Percentiles rank a stretch among this genome's conserved stretches.
Evolutionary conservation across 2,113 vertebrate genomes (phyloP).

Genomic region (Sceloporus tristichus): DNA sequence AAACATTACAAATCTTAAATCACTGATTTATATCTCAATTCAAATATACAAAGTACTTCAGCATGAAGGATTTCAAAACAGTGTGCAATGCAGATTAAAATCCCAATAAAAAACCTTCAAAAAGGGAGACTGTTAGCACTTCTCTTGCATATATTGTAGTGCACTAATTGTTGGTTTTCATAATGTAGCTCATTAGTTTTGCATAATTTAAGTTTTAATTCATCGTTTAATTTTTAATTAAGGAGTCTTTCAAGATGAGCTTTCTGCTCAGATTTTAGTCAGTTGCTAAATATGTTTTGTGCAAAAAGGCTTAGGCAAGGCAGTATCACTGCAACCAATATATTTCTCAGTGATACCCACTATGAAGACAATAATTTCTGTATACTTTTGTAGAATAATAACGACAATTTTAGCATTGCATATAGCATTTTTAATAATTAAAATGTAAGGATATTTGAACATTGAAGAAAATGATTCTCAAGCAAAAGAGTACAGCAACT

Average conservation of each 20-base stretch:
- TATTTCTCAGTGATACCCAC: slow-evolving; percentile 67
- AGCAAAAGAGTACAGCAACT: slow-evolving; percentile 36
- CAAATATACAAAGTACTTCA: slow-evolving; percentile 60
- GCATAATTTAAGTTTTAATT: slow-evolving; percentile 87
- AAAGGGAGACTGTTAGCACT: slow-evolving; percentile 71
- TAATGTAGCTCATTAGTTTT: slow-evolving; percentile 83
- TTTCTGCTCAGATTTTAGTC: slow-evolving; percentile 73
- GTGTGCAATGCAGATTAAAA: slow-evolving; percentile 54
- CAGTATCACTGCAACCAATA: slow-evolving; percentile 56
- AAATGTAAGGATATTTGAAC: slow-evolving; percentile 62
- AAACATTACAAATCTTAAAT: slow-evolving; percentile 67
- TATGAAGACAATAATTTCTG: slow-evolving; percentile 64
- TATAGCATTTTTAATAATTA: slow-evolving; percentile 77
- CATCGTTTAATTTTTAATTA: slow-evolving; percentile 85
- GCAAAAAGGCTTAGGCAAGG: slow-evolving; percentile 62
- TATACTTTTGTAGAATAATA: slow-evolving; percentile 64
- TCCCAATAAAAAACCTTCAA: slow-evolving; percentile 66
- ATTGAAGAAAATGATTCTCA: slow-evolving; percentile 48
- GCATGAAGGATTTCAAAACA: slow-evolving; percentile 66
- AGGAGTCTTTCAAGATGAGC: slow-evolving; percentile 77
- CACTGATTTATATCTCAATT: slow-evolving; percentile 71
- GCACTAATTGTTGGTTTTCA: slow-evolving; percentile 80
- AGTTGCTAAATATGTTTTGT: slow-evolving; percentile 67
- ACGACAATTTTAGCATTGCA: slow-evolving; percentile 67
- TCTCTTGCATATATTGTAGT: slow-evolving; percentile 70